Conservation (phyloP, 1,140 invertebrate genomes). For the Protaetia brevitarsis region DNA sequence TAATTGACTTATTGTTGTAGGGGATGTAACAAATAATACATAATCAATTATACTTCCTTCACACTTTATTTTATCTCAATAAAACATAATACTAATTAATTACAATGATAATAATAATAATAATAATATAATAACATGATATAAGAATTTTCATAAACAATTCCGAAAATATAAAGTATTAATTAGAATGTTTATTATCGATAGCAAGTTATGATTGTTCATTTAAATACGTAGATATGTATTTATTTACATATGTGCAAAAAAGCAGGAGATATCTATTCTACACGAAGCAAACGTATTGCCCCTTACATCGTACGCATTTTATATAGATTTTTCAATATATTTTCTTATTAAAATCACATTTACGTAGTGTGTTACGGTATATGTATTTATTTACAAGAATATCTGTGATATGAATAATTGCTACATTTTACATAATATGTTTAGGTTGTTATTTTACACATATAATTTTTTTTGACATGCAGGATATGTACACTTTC, state of each 20-base stretch:
- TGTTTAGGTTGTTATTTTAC: not conserved
- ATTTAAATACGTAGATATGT: slow-evolving; percentile 18
- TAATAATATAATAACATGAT: slow-evolving; percentile 3
- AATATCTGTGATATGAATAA: not conserved
- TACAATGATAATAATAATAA: too few species aligned
- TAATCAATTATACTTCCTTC: not conserved
- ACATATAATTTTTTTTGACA: not conserved
- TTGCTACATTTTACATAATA: not conserved
- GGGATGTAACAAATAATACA: not conserved
- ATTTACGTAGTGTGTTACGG: too few species aligned
- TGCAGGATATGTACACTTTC: slow-evolving; percentile 12
- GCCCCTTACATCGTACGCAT: not conserved
- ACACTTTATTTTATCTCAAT: slow-evolving; percentile 10
- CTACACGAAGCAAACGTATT: not conserved
- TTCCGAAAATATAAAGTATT: slow-evolving; percentile 14
- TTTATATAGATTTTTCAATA: not conserved
- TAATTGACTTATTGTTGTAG: too few species aligned
- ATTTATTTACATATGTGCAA: slow-evolving; percentile 17
- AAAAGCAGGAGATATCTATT: not conserved
- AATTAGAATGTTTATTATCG: slow-evolving; percentile 10
- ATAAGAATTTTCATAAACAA: slow-evolving; percentile 10
- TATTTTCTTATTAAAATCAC: slow-evolving; percentile 5
- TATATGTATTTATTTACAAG: too few species aligned
- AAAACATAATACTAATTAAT: slow-evolving; percentile 5
- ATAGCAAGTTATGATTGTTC: slow-evolving; percentile 18